Percentiles rank a stretch among this genome's conserved stretches.
Evolutionary conservation across 1,140 invertebrate genomes (phyloP).

Genomic region (Cotesia glomerata): DNA sequence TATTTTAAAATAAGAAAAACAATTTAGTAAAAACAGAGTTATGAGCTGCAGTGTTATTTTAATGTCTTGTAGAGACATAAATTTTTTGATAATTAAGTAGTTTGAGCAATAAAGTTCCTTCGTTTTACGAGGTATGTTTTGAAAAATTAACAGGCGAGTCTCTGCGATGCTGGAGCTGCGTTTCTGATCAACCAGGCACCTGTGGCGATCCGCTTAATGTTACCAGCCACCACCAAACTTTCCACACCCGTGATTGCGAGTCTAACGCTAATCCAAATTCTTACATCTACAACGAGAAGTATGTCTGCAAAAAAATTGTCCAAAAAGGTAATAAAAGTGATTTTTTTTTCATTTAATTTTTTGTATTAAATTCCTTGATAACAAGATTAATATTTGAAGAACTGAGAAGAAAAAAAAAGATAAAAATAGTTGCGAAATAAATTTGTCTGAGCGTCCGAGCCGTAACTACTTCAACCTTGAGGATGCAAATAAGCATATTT

Average conservation of each 20-base stretch:
- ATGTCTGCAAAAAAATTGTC: slow-evolving; percentile 55
- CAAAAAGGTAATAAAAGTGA: slow-evolving; percentile 54
- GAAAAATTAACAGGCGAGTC: slow-evolving; percentile 60
- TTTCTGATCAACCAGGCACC: slow-evolving; percentile 69
- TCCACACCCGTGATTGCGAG: slow-evolving; percentile 48
- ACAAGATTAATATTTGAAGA: too few species aligned
- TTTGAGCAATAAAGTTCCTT: background rate
- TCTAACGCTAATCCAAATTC: slow-evolving; percentile 30
- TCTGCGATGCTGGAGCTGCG: slow-evolving; percentile 77
- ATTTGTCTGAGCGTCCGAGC: background rate
- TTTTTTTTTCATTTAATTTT: background rate
- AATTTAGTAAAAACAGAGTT: too few species aligned
- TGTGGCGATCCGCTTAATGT: slow-evolving; percentile 78
- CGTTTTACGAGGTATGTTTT: slow-evolving; percentile 6
- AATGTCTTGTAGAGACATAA: background rate
- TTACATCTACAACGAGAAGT: slow-evolving; percentile 34
- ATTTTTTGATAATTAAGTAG: background rate
- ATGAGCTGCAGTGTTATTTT: background rate
- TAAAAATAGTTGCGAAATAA: too few species aligned
- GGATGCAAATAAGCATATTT: slow-evolving; percentile 13
- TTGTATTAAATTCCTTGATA: background rate
- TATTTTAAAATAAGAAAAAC: too few species aligned
- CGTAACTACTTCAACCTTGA: background rate
- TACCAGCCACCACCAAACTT: slow-evolving; percentile 52
- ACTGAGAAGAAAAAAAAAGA: too few species aligned